Conservation (phyloP, 2,888 invertebrate species). For the Cerceris rybyensis region DNA sequence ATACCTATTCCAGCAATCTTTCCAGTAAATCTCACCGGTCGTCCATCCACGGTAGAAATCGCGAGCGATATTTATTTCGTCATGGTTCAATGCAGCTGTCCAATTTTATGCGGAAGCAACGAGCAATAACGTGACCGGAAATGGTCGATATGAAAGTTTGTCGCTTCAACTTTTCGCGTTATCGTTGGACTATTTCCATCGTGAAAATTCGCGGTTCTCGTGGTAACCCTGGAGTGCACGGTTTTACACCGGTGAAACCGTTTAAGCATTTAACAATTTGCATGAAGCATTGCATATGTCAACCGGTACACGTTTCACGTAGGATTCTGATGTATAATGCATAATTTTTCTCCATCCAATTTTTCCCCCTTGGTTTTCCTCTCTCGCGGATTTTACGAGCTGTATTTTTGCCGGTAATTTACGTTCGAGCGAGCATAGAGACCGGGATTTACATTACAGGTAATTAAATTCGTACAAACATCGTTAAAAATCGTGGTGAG, state of each 20-base stretch:
- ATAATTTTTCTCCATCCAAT: slow-evolving; percentile 40
- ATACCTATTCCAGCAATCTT: no score
- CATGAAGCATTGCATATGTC: slow-evolving; percentile 52
- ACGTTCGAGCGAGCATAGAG: no score
- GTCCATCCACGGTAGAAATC: no score
- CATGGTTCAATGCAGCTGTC: no score
- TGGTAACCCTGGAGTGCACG: not conserved
- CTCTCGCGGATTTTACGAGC: not conserved
- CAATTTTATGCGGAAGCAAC: no score
- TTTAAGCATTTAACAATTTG: slow-evolving; percentile 41
- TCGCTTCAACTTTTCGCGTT: not conserved
- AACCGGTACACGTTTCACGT: slow-evolving; percentile 26
- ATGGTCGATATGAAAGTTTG: not conserved
- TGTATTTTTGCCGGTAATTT: not conserved
- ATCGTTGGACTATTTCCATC: not conserved
- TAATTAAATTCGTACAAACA: slow-evolving; percentile 1
- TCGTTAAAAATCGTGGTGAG: not conserved
- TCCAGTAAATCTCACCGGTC: no score
- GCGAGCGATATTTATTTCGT: no score
- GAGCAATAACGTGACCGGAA: not conserved
- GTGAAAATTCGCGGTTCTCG: not conserved
- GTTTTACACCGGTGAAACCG: not conserved
- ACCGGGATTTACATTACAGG: no score
- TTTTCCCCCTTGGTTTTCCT: slow-evolving; percentile 17
- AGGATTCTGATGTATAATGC: slow-evolving; percentile 50